Percentiles rank a stretch among this genome's conserved stretches.
Conservation (phyloP, 2,113 vertebrate species). For the Diphyllodes magnificus region DNA sequence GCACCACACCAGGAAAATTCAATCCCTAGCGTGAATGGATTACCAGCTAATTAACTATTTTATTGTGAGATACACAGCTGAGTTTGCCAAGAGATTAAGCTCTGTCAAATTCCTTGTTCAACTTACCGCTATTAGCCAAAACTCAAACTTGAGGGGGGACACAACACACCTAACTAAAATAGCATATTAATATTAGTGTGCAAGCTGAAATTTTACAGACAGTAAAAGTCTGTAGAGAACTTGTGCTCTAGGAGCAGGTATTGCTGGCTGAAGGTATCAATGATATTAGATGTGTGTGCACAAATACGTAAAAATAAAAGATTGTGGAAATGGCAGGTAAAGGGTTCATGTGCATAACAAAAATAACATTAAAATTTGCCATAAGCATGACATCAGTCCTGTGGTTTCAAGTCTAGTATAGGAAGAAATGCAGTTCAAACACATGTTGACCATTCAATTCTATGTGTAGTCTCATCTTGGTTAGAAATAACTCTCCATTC, state of each 20-base stretch:
- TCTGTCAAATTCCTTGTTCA: slow-evolving; percentile 25
- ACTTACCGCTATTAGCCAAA: neutral
- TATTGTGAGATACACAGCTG: slow-evolving; percentile 22
- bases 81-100: slow-evolving; percentile 43
- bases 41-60: slow-evolving; percentile 60
- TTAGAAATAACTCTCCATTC: neutral
- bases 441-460: neutral
- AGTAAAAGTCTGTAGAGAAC: neutral
- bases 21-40: neutral
- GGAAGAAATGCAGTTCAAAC: neutral
- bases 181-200: neutral
- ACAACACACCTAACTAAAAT: neutral
- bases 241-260: neutral
- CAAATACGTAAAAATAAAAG: neutral
- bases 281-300: neutral
- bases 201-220: neutral
- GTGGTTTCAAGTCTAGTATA: neutral
- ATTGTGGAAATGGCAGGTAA: neutral
- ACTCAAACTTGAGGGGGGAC: neutral
- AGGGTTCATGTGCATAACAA: neutral
- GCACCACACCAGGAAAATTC: slow-evolving; percentile 50
- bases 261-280: neutral
- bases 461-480: neutral
- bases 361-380: neutral
- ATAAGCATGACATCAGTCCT: neutral